Conservation (phyloP, 2,888 invertebrate genomes). For the Dioctria rufipes region DNA sequence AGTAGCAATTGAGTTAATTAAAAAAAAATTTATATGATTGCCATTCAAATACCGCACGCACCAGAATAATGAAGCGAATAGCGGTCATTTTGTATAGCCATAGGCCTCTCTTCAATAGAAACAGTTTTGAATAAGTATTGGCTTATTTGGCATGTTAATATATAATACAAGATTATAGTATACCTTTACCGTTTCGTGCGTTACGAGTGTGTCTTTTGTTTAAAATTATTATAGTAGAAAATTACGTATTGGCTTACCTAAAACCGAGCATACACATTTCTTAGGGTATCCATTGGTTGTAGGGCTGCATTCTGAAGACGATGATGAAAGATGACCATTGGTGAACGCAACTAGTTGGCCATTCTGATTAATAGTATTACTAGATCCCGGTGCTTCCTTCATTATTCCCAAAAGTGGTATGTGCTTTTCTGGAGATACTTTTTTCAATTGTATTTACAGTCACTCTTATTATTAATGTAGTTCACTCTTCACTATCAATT, state of each 20-base stretch:
- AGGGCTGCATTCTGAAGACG: constrained; percentile 10
- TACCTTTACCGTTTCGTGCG: neutral
- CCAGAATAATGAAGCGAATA: neutral
- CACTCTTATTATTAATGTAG: too few relatives aligned
- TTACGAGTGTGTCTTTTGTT: neutral
- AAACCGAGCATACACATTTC: constrained; percentile 53
- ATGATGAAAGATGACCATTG: constrained; percentile 48
- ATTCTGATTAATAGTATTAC: constrained; percentile 35
- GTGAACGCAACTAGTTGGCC: constrained; percentile 51
- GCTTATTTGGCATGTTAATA: neutral
- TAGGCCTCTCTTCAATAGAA: neutral
- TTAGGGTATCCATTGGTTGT: constrained; percentile 51
- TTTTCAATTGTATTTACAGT: too few relatives aligned
- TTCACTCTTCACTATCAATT: too few relatives aligned
- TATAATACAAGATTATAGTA: too few relatives aligned
- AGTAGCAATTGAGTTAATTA: neutral
- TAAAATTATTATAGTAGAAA: neutral
- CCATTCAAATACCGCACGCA: neutral
- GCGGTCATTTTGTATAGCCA: neutral
- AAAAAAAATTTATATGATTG: neutral
- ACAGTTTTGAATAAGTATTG: neutral
- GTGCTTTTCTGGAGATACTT: too few relatives aligned
- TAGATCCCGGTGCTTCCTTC: constrained; percentile 33
- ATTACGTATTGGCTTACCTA: constrained; percentile 43
- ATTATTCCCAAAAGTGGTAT: neutral